These are phyloP conservation scores for rabbit (Oryctolagus cuniculus) DNA, from an alignment of 2,113 vertebrate genomes.

Conservation along the genomic window DNA sequence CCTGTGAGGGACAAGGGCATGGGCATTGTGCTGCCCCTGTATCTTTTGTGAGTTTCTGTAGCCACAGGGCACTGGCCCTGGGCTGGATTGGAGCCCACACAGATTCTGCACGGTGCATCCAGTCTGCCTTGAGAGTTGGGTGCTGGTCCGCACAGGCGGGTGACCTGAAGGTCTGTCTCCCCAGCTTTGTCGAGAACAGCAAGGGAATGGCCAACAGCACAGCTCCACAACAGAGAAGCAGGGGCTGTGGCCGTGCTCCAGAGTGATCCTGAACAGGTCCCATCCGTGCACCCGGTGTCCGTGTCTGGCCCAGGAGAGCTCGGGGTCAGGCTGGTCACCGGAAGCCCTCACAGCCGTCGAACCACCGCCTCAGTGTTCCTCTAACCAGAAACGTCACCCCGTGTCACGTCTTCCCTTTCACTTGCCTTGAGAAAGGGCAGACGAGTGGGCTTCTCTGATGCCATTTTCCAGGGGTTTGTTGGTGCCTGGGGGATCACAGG, in stretches of 20 bases:
- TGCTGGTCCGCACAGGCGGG: rapidly evolving
- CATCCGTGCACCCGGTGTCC: background rate
- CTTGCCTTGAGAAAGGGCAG: background rate
- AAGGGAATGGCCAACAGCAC: background rate
- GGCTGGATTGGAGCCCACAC: background rate
- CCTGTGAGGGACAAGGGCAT: background rate
- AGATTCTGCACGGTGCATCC: rapidly evolving
- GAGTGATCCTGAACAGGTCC: background rate
- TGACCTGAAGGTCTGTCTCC: background rate
- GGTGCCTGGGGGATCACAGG: background rate
- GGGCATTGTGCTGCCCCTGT: rapidly evolving
- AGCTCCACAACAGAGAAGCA: background rate
- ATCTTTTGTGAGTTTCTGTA: background rate
- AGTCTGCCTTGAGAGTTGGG: rapidly evolving
- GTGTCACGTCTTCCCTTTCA: background rate
- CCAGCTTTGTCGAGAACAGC: background rate
- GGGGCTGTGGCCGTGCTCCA: background rate
- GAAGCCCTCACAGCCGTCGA: background rate
- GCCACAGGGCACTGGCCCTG: too few species aligned
- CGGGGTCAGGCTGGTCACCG: rapidly evolving
- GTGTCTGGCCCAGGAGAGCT: background rate
- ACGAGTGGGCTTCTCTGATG: rapidly evolving
- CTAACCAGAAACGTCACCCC: background rate
- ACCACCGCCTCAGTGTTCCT: background rate
- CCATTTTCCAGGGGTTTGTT: background rate